Base-by-base conservation (phyloP, 2,113 vertebrate species). In the Malaclemys terrapin region DNA sequence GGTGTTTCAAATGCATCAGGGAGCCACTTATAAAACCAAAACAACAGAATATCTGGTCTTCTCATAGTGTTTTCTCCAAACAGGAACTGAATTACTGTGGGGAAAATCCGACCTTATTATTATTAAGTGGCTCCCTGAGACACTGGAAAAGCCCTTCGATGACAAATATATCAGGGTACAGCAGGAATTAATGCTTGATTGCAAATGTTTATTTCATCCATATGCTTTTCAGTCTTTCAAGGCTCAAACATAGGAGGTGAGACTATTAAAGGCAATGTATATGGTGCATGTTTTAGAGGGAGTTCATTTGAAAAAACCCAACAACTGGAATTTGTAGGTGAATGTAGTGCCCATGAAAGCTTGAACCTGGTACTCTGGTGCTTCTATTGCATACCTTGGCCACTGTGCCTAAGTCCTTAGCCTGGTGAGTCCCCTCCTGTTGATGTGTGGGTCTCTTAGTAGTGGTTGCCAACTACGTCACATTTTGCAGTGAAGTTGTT, bases 81-180 rank as follows among this genome's bases (percentile, higher is more conserved):
- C 35, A 80, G 59, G 25, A 84, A 84, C 93, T 89, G 20, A 56
- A 24, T 76, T 27, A 62, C 7, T 54, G 11, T 87, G 87, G 95
- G 65, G 53, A 81, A 88, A 27, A 47, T 25, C 42, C 14, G 6
- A 56, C 49, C 14, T 83, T 89, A 0, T 84, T 49, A 25, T 88
- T 89, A 82, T 86, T n/a, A 56, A 95, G 83, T 87, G 31, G 45
- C n/a, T 79, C 87, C 88, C 91, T 35, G 52, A 89, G 20, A 14
- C 45, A 84, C 45, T 91, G 82, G 89, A 89, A 76, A 90, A 82
- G 25, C 49, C 29, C 42, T 88, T 90, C 50, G 82, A 80, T 88
- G 93, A 89, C 52, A 93, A 91, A 49, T 29, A 80, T 31, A 5
- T 5, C 78, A 22, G 50, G 88, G 57, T 85, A 54, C 42, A 62